Evolutionary conservation across 2,797 vertebrate genomes (phyloP), one percentile per base, ranked within the genome.

Genomic region (Uromys caudimaculatus): DNA sequence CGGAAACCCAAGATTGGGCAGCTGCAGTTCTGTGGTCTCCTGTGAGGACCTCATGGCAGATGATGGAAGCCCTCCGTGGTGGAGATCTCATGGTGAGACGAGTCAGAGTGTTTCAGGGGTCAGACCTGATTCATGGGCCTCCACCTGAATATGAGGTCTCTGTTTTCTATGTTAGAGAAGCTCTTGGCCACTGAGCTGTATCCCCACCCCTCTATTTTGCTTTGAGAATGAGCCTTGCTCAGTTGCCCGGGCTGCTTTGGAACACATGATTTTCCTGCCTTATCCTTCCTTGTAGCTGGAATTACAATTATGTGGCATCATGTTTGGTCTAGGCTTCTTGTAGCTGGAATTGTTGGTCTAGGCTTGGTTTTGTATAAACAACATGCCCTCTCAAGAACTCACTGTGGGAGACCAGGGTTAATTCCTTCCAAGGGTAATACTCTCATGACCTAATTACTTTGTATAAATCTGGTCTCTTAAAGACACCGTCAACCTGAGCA

Each of bases 371-470:
- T 52, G 29, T 78, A 52, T 78, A 52, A 78, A 52, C 35, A 50
- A 12, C 23, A 50, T 16, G 50, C 13, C 38, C n/a, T 64, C 32
- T 89, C 21, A 77, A 64, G 44, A 78, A 52, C 75, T 90, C 75
- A 52, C 24, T 52, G 23, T 90, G 35, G 32, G 56, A 90, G 44
- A 52, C 44, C 32, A 56, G 29, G 13, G 54, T 83, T 91, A 73
- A 83, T 91, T 58, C 67, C 38, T 91, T 47, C 62, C 52, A 47
- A 73, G 64, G 21, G 2, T 83, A 79, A 91, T 69, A 27, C 50
- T 71, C 50, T 69, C 27, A 35, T 71, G 90, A 91, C 90, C 78
- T 58, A 83, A 71, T 58, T 91, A 58, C 64, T 71, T 82, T 83
- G 38, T 83, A 32, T 71, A 58, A 69, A 56, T 64, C 56, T 52